phyloP scores from a whole-genome alignment of 2,113 vertebrate species.

The Heptranchias perlo region DNA sequence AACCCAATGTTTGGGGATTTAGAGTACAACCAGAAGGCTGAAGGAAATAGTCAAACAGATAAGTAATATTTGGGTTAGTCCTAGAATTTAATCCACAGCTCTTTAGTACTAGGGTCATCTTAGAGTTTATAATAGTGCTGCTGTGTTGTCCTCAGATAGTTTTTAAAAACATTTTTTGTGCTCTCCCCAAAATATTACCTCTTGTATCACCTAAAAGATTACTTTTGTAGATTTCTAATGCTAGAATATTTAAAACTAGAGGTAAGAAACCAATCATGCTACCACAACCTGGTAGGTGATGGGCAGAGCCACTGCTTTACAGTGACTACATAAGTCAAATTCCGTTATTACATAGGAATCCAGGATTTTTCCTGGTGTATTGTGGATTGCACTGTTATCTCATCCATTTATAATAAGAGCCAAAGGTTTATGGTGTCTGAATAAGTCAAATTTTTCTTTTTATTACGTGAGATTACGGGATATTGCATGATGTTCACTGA shows the following conservation, averaged over 20 bases:
- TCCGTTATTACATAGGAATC: not conserved
- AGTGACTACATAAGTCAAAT: not conserved
- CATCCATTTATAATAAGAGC: not conserved
- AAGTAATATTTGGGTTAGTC: not conserved
- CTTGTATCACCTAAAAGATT: not conserved
- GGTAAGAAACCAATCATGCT: not conserved
- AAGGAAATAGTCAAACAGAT: too few species aligned
- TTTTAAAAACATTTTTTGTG: too few species aligned
- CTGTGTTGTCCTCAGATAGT: not conserved
- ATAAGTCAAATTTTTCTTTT: not conserved
- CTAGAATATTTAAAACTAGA: not conserved
- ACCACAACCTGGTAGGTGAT: not conserved
- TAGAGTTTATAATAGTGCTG: not conserved
- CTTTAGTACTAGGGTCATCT: not conserved
- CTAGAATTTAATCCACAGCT: not conserved
- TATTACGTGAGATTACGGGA: not conserved
- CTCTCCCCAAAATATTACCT: not conserved
- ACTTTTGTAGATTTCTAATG: not conserved
- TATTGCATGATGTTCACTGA: not conserved
- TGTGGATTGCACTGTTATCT: not conserved
- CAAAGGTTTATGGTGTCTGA: not conserved
- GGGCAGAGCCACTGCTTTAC: not conserved
- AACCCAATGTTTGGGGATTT: too few species aligned
- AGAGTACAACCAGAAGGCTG: too few species aligned
- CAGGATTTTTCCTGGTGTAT: not conserved